These are phyloP conservation scores for Orgyia antiqua DNA, from an alignment of 2,888 invertebrate species.

Conservation along the genomic window DNA sequence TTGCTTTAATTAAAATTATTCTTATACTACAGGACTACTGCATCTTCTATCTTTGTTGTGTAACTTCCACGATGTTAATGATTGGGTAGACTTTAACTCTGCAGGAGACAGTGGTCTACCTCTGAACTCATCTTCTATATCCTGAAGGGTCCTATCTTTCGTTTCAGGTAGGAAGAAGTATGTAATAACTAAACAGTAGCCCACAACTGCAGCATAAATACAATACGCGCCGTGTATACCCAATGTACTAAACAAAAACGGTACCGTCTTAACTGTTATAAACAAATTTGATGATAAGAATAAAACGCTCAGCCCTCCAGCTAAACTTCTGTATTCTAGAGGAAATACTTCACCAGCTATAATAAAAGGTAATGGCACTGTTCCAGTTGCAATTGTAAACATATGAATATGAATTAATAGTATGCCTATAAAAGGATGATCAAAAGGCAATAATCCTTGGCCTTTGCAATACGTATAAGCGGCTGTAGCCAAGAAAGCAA, in stretches of 20 bases:
- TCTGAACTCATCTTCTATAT: constrained; percentile 55
- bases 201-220: constrained; percentile 42
- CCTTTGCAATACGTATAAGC: constrained; percentile 39
- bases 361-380: constrained; percentile 81
- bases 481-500: constrained; percentile 34
- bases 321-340: constrained; percentile 76
- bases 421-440: constrained; percentile 43
- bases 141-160: constrained; percentile 51
- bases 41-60: constrained; percentile 36
- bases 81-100: constrained; percentile 41
- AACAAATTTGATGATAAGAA: constrained; percentile 48
- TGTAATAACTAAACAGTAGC: constrained; percentile 41
- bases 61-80: constrained; percentile 36
- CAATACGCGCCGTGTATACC: constrained; percentile 47
- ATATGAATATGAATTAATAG: constrained; percentile 56
- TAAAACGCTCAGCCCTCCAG: constrained; percentile 56
- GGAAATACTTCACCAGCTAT: constrained; percentile 84
- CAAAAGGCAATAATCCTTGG: constrained; percentile 31
- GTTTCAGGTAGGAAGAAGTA: constrained; percentile 53
- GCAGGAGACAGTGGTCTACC: constrained; percentile 38
- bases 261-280: constrained; percentile 45
- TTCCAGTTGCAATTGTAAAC: constrained; percentile 74
- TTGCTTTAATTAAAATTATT: too few relatives aligned
- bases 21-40: constrained; percentile 35
- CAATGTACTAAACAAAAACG: constrained; percentile 37